phyloP scores from a whole-genome alignment of 1,140 invertebrate species.

The Phthorimaea operculella region DNA sequence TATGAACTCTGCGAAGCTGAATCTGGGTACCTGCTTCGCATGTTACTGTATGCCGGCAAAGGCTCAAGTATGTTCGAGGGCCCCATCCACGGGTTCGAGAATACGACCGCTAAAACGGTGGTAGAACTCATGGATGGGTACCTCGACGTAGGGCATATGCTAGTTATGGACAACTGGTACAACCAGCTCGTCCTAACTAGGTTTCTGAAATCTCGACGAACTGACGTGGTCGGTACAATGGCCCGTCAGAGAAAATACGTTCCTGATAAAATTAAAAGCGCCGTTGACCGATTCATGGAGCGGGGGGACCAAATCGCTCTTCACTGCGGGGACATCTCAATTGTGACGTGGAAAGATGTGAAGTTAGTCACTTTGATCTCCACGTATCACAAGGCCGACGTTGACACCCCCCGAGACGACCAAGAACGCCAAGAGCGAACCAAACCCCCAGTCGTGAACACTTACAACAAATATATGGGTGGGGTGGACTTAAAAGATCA shows the following conservation, averaged over 20 bases:
- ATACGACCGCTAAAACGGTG: slow-evolving; percentile 2
- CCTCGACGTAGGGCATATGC: slow-evolving; percentile 16
- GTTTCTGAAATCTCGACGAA: background rate
- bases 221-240: slow-evolving; percentile 13
- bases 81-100: background rate
- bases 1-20: slow-evolving; percentile 24
- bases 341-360: slow-evolving; percentile 17
- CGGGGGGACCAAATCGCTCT: slow-evolving; percentile 12
- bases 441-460: background rate
- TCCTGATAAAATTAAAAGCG: slow-evolving; percentile 6
- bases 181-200: slow-evolving; percentile 13
- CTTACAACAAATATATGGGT: slow-evolving; percentile 1
- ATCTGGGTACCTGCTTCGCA: slow-evolving; percentile 20
- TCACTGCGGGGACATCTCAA: slow-evolving; percentile 19
- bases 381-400: slow-evolving; percentile 13
- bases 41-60: slow-evolving; percentile 14
- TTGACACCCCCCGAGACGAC: background rate
- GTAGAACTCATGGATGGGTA: slow-evolving; percentile 17
- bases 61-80: background rate
- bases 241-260: background rate
- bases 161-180: slow-evolving; percentile 24
- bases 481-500: slow-evolving; percentile 2
- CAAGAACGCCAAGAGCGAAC: slow-evolving; percentile 3
- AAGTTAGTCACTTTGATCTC: slow-evolving; percentile 19
- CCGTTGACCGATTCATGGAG: slow-evolving; percentile 9